Evolutionary conservation across 2,888 invertebrate genomes (phyloP), one percentile per base, ranked within the genome.

Genomic region (Tuberolachnus salignus): DNA sequence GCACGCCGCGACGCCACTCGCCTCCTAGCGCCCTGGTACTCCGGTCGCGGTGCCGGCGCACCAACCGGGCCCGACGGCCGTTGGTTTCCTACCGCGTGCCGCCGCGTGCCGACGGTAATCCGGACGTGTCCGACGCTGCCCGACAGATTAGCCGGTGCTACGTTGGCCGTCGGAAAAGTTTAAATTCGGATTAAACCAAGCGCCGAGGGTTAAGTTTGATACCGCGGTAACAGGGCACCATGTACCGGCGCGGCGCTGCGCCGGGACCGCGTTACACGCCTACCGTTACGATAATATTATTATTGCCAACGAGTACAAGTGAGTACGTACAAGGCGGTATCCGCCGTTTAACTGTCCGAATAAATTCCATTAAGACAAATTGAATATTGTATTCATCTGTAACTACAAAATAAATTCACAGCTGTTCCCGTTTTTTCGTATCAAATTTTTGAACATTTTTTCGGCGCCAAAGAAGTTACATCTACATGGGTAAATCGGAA

Each of bases 191-290:
- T 74, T 74, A 74, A 64, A 74, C 63, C 53, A 23, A 63, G 13
- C 42, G 53, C 42, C 73, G 73, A 53, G 73, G 73, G 73, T 74
- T 74, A 64, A 74, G 64, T 74, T 74, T 64, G 63, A 74, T 74
- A 74, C 63, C 73, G 53, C 53, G 9, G 23, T 74, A 74, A 53
- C 73, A 74, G 73, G 73, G 73, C 42, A 74, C 53, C 64, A 74
- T 74, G 53, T 14, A 13, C 13, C n/a, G n/a, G 23, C 2, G 21
- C 14, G 23, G 4, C 23, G 16, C 23, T 21, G 1, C 46, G 44
- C 3, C 61, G n/a, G 61, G 10, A 6, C 23, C n/a, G n/a, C n/a
- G n/a, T n/a, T n/a, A n/a, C n/a, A n/a, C n/a, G n/a, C n/a, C n/a
- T n/a, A n/a, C n/a, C n/a, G n/a, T n/a, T n/a, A n/a, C n/a, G n/a